A percentile compares a stretch with the other conserved stretches of the same genome.
These are phyloP conservation scores for Cheirogaleus major DNA, from an alignment of 2,797 vertebrate species.

Conservation along the genomic window DNA sequence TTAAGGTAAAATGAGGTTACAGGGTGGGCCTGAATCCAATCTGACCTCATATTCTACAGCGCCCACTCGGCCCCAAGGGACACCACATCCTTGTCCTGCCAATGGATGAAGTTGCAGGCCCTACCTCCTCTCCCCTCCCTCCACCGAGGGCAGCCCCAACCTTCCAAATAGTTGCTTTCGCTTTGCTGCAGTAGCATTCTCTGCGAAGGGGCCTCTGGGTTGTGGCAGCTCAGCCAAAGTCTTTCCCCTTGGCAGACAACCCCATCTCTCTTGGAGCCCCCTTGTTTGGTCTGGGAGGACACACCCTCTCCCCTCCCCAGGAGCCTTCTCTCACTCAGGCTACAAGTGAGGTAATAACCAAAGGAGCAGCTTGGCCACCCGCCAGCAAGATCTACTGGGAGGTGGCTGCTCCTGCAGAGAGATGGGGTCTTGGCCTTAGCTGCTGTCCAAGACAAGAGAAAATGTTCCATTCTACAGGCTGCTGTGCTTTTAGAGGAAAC, in stretches of 20 bases:
- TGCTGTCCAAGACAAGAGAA: not conserved
- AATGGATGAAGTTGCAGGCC: not conserved
- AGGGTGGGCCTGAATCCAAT: not conserved
- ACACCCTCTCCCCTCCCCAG: not conserved
- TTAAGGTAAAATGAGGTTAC: not conserved
- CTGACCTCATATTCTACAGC: not conserved
- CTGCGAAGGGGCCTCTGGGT: not conserved
- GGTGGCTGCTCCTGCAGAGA: not conserved
- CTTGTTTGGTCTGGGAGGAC: not conserved
- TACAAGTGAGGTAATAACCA: not conserved
- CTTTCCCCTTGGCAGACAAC: not conserved
- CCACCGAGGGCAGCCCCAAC: not conserved
- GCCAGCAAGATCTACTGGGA: not conserved
- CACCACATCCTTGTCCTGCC: not conserved
- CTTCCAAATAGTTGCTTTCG: not conserved
- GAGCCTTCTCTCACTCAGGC: not conserved
- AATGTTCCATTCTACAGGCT: not conserved
- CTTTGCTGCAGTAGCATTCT: not conserved
- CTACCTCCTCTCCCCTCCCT: not conserved
- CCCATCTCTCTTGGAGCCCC: not conserved
- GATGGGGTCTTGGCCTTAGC: not conserved
- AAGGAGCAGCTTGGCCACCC: not conserved
- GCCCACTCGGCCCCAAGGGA: not conserved
- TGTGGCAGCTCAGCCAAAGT: not conserved
- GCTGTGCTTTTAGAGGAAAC: not conserved